These are phyloP conservation scores for Ellobius talpinus DNA, from an alignment of 2,113 vertebrate genomes.

Conservation along the genomic window DNA sequence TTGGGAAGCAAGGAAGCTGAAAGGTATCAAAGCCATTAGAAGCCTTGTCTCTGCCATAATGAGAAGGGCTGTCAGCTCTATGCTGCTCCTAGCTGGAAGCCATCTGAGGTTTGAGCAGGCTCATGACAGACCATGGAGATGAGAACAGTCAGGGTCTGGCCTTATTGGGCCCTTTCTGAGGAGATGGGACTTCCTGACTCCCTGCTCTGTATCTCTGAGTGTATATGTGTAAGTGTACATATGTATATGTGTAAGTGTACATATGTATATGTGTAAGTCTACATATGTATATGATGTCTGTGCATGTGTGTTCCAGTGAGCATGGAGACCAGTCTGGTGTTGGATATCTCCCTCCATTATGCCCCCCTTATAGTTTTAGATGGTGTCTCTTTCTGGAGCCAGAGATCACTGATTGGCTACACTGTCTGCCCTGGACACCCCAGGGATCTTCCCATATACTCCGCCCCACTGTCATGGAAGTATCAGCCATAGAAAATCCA, in stretches of 20 bases:
- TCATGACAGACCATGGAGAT: not conserved
- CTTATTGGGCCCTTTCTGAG: not conserved
- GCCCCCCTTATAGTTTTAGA: not conserved
- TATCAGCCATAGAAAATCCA: not conserved
- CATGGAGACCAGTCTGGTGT: not conserved
- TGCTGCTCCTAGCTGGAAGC: not conserved
- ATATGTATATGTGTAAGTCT: not conserved
- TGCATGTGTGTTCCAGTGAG: not conserved
- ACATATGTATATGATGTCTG: not conserved
- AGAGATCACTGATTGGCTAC: not conserved
- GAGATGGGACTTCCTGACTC: no score
- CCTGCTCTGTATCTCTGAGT: not conserved
- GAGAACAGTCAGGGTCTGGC: not conserved
- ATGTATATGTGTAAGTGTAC: not conserved
- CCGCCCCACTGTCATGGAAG: not conserved
- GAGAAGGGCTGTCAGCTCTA: accelerated
- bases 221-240: not conserved
- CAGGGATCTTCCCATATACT: not conserved
- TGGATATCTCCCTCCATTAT: not conserved
- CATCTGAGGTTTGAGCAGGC: accelerated
- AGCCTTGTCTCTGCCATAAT: no score
- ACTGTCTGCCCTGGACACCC: not conserved
- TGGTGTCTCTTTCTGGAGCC: not conserved
- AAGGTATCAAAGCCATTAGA: not conserved
- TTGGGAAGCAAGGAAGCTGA: not conserved